Evolutionary conservation across 2,888 invertebrate species (phyloP).

Genomic region (Linnaemya tessellans): DNA sequence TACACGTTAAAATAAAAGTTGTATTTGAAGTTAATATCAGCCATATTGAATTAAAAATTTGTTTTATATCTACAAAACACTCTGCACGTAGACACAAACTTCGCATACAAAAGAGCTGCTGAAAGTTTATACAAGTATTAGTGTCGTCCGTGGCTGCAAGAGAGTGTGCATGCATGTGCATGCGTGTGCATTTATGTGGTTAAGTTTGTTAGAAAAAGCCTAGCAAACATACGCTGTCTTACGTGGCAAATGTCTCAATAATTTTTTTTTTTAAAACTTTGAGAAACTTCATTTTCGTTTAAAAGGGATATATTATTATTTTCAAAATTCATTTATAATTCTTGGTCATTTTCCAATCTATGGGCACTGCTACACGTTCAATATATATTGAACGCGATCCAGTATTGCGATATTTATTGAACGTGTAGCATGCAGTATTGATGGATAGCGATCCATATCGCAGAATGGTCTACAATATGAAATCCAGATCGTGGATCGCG

Average conservation of each 20-base stretch:
- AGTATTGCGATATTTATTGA: too few relatives aligned
- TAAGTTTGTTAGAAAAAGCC: constrained; percentile 19
- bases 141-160: constrained; percentile 4
- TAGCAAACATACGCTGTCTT: background rate
- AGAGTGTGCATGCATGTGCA: background rate
- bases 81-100: constrained; percentile 11
- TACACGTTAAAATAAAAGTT: constrained; percentile 42
- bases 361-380: too few relatives aligned
- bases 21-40: constrained; percentile 51
- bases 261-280: too few relatives aligned
- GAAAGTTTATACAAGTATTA: constrained; percentile 10
- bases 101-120: constrained; percentile 33
- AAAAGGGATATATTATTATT: too few relatives aligned
- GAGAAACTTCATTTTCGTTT: too few relatives aligned
- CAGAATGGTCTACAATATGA: too few relatives aligned
- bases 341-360: too few relatives aligned
- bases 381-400: too few relatives aligned
- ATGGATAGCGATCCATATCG: too few relatives aligned
- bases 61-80: constrained; percentile 32
- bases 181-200: background rate
- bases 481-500: too few relatives aligned
- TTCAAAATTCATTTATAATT: too few relatives aligned
- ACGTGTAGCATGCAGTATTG: too few relatives aligned
- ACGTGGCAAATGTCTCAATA: background rate
- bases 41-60: constrained; percentile 71